Percentiles rank a stretch among this genome's conserved stretches.
Evolutionary conservation across 2,113 vertebrate genomes (phyloP).

Genomic region (Eupsittula cactorum): DNA sequence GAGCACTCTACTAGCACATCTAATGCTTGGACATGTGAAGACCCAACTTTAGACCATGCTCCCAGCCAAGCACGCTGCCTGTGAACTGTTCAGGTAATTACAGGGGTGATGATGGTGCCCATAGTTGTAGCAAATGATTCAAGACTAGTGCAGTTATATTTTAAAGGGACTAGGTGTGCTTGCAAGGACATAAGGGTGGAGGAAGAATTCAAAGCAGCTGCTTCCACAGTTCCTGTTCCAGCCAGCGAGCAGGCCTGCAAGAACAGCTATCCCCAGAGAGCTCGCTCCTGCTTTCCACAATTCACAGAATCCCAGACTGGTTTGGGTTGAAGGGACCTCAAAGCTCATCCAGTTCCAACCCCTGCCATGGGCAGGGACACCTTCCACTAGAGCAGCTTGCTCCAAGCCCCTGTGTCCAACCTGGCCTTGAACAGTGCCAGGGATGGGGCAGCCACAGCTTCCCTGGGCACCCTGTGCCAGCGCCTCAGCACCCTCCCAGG

Average conservation of each 20-base stretch:
- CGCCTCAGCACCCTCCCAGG: not conserved
- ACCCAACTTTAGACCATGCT: not conserved
- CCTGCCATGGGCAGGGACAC: not conserved
- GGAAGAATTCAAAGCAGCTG: not conserved
- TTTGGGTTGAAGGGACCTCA: not conserved
- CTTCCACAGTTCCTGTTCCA: not conserved
- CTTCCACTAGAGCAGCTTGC: too few relatives aligned
- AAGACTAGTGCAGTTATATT: not conserved
- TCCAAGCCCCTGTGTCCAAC: too few relatives aligned
- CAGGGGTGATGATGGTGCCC: not conserved
- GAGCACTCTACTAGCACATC: not conserved
- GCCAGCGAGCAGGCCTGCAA: fast-evolving
- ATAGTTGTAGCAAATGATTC: not conserved
- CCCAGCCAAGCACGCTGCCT: fast-evolving
- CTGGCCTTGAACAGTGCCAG: too few relatives aligned
- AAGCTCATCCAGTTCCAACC: not conserved
- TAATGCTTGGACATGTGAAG: not conserved
- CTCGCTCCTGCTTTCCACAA: not conserved
- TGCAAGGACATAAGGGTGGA: not conserved
- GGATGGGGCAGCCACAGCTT: too few relatives aligned
- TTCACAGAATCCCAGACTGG: not conserved
- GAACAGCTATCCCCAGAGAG: not conserved
- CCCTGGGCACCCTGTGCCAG: too few relatives aligned
- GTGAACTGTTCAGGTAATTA: not conserved
- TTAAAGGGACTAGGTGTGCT: not conserved